Conservation (phyloP, 1,140 invertebrate genomes). For the Trichogramma pretiosum region DNA sequence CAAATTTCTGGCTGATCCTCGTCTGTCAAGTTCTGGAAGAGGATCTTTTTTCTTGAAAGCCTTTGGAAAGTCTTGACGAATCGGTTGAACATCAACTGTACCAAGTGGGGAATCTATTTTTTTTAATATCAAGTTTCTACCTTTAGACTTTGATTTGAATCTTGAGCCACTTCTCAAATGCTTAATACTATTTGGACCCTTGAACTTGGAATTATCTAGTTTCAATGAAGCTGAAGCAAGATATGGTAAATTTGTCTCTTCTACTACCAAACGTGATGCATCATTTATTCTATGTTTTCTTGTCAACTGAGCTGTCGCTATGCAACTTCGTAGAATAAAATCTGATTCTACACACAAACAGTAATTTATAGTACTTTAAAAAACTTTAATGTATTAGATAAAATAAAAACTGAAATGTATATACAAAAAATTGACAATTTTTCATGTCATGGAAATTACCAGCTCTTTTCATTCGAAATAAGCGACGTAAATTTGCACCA, state of each 20-base stretch:
- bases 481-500: slow-evolving; percentile 12
- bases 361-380: too few relatives aligned
- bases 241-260: slow-evolving; percentile 4
- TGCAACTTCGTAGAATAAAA: slow-evolving; percentile 33
- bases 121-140: slow-evolving; percentile 8
- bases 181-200: slow-evolving; percentile 6
- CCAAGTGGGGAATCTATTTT: slow-evolving; percentile 29
- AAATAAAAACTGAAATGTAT: too few relatives aligned
- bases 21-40: slow-evolving; percentile 29
- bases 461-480: slow-evolving; percentile 20
- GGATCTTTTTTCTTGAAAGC: slow-evolving; percentile 30
- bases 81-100: slow-evolving; percentile 29
- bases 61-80: slow-evolving; percentile 24
- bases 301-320: slow-evolving; percentile 31
- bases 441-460: too few relatives aligned
- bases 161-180: slow-evolving; percentile 7
- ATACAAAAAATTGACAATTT: too few relatives aligned
- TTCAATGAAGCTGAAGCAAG: not conserved
- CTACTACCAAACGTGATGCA: not conserved
- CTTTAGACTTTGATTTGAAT: slow-evolving; percentile 3
- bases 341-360: slow-evolving; percentile 26
- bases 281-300: slow-evolving; percentile 24
- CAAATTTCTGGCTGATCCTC: slow-evolving; percentile 22
- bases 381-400: too few relatives aligned
- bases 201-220: not conserved